Percentiles rank a stretch among this genome's conserved stretches.
These are phyloP conservation scores for Dolichomitus sp. DNA, from an alignment of 2,888 invertebrate genomes.

Conservation along the genomic window DNA sequence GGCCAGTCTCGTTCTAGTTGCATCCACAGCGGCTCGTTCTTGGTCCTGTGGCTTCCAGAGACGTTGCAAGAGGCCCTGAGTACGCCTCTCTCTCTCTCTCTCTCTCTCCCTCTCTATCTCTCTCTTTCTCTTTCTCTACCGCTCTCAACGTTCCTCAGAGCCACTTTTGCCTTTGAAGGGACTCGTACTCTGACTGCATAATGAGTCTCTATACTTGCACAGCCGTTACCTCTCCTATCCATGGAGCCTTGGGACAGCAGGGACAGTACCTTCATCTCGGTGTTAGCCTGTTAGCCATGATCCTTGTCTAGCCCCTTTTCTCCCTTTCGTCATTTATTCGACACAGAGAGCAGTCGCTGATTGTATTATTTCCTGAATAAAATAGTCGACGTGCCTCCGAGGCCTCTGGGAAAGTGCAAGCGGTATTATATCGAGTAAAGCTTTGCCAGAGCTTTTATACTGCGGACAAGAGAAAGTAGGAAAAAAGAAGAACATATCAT, in stretches of 20 bases:
- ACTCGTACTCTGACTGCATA: constrained; percentile 75
- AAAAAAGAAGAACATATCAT: neutral
- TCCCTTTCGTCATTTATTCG: constrained; percentile 44
- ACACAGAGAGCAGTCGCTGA: constrained; percentile 30
- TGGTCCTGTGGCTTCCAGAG: constrained; percentile 36
- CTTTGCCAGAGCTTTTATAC: constrained; percentile 38
- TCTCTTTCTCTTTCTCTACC: constrained; percentile 6
- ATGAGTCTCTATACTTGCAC: constrained; percentile 77
- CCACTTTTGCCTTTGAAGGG: constrained; percentile 73
- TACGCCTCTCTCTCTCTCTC: constrained; percentile 6
- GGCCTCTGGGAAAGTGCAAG: constrained; percentile 5
- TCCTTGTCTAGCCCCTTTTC: neutral
- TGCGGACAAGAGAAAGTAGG: constrained; percentile 21
- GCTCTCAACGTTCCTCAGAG: constrained; percentile 23
- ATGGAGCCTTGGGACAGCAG: constrained; percentile 19
- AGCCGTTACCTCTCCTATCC: constrained; percentile 24
- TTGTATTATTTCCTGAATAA: constrained; percentile 47
- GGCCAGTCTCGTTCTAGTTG: constrained; percentile 14
- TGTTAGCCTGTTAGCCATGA: constrained; percentile 18
- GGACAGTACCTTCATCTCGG: constrained; percentile 4
- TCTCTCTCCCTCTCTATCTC: neutral
- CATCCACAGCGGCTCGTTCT: neutral
- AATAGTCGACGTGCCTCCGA: constrained; percentile 7
- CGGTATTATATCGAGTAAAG: constrained; percentile 21
- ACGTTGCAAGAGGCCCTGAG: constrained; percentile 29